These are phyloP conservation scores for Odontocolon sp. DNA, from an alignment of 2,888 invertebrate genomes.

Conservation along the genomic window DNA sequence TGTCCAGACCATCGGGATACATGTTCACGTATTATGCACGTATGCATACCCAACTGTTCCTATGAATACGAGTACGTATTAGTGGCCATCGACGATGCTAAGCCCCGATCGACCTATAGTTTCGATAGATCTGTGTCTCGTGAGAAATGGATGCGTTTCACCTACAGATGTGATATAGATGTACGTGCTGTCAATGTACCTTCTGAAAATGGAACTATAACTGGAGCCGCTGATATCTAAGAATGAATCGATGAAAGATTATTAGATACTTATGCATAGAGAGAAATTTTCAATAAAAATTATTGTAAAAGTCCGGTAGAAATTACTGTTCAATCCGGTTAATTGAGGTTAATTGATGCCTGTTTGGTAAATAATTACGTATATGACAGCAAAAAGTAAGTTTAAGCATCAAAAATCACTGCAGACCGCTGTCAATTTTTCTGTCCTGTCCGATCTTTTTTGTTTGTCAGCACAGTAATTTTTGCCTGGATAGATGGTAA, in stretches of 20 bases:
- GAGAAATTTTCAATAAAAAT: no score
- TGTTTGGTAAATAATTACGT: no score
- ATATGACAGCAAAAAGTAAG: no score
- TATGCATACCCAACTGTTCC: background rate
- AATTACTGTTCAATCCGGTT: no score
- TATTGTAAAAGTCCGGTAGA: no score
- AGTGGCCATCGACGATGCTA: background rate
- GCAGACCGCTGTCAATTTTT: no score
- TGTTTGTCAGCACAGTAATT: no score
- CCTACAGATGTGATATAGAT: conserved; percentile 25
- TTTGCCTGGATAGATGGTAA: no score
- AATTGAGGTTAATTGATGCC: no score
- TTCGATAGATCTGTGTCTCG: conserved; percentile 25
- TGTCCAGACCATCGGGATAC: background rate
- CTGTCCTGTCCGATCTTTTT: no score
- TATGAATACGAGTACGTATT: conserved; percentile 1
- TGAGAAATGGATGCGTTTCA: conserved; percentile 38
- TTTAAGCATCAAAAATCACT: no score
- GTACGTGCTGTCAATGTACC: conserved; percentile 25
- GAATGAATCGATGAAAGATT: background rate
- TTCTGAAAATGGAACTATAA: conserved; percentile 26
- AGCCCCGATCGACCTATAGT: conserved; percentile 32
- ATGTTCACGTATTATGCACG: conserved; percentile 33
- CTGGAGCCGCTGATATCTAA: background rate
- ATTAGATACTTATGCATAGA: no score